Base-by-base conservation (phyloP, 2,113 vertebrate species). In the Mormyrus lacerda region DNA sequence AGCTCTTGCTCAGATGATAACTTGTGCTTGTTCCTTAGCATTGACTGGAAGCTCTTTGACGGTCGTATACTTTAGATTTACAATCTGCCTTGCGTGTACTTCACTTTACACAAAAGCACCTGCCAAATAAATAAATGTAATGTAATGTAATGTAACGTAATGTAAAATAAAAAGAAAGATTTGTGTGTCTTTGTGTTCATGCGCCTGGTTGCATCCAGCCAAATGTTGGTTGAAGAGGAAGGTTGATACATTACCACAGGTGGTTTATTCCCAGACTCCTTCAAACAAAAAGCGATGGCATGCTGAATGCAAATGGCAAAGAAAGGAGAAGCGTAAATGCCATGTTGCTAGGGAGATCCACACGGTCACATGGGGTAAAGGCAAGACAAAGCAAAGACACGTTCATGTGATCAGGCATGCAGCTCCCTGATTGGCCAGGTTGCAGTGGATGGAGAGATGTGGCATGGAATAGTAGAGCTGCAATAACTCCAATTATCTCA, bases 231-330 rank as follows among this genome's bases (percentile, higher is more conserved):
- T 84, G 44, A 53, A 53, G 85, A 91, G 91, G 89, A 35, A 89
- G 89, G 90, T 94, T 93, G 95, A 97, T 98, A 98, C 97, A 0
- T 98, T 98, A 98, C 97, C 97, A 98, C 97, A 93, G 97, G 97
- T 90, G 97, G 97, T 93, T 98, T 98, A 97, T 96, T 98, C 95
- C 97, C 97, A 94, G 97, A 98, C 96, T 96, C 96, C 96, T 98
- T 98, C 97, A 98, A 98, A 98, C 97, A 98, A 97, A 98, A 98
- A 97, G 97, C 97, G 97, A 98, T 98, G 97, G 97, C 97, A 97
- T 98, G 97, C 97, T 98, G 96, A 95, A 96, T 95, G 96, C 95
- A 95, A 94, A 92, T 94, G 96, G 95, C 95, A 97, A 96, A 97
- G 96, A 97, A 94, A 95, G 93, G 96, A 95, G 96, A 95, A 95